phyloP scores from a whole-genome alignment of 2,797 vertebrate species.

The Pangasius mekongensis region DNA sequence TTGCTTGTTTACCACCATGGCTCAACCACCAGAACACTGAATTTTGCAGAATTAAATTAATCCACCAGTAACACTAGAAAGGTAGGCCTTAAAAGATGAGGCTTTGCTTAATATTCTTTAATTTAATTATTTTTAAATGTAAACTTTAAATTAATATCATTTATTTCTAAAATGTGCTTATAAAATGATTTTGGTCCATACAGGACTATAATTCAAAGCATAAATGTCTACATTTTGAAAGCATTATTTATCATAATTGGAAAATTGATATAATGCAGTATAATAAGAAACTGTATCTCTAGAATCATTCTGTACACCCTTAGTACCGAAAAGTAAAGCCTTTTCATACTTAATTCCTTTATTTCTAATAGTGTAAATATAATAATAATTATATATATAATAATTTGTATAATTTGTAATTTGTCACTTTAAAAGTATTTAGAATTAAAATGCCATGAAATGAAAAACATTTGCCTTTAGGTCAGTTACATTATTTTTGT shows the following conservation, averaged over 20 bases:
- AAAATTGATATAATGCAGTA: background rate
- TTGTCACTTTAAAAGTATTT: background rate
- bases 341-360: background rate
- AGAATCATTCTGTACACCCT: background rate
- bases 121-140: background rate
- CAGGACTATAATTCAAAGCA: background rate
- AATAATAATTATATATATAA: too few relatives aligned
- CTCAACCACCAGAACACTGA: conserved; percentile 32
- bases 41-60: conserved; percentile 25
- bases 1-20: conserved; percentile 6
- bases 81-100: conserved; percentile 32
- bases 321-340: background rate
- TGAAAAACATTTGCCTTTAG: background rate
- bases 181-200: background rate
- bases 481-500: background rate
- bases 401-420: background rate
- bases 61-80: conserved; percentile 23
- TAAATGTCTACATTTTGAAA: background rate
- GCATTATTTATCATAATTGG: background rate
- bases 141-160: background rate
- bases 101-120: background rate
- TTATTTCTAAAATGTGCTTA: background rate
- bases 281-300: background rate
- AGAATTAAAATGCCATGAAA: background rate
- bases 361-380: background rate